Percentiles rank a stretch among this genome's conserved stretches.
phyloP scores from a whole-genome alignment of 2,113 vertebrate species.

The Actenoides hombroni region DNA sequence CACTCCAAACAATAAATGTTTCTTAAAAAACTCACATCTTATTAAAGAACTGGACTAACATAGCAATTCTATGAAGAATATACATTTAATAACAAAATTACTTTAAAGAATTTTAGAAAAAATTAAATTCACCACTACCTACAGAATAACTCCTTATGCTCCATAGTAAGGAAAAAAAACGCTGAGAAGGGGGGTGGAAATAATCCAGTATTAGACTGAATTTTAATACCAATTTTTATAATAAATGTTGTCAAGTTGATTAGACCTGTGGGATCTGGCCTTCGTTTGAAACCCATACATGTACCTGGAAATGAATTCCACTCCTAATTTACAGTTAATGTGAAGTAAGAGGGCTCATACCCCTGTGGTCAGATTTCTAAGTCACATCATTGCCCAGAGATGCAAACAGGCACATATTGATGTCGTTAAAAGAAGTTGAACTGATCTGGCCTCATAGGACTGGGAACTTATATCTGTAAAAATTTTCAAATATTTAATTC shows the following conservation, averaged over 20 bases:
- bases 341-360: neutral
- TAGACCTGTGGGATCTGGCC: neutral
- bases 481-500: neutral
- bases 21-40: neutral
- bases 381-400: neutral
- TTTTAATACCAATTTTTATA: neutral
- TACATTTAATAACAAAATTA: neutral
- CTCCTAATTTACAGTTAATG: neutral
- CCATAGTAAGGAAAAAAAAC: neutral
- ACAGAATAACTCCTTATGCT: neutral
- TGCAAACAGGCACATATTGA: neutral
- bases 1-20: neutral
- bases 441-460: neutral
- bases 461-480: neutral
- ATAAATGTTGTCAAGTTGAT: neutral
- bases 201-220: neutral
- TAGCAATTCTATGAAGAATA: neutral
- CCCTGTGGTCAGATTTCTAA: neutral
- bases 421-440: neutral
- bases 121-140: neutral
- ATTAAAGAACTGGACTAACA: neutral
- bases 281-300: neutral
- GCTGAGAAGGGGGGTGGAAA: neutral
- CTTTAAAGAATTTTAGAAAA: neutral
- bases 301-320: neutral